These are phyloP conservation scores for Coreoperca whiteheadi DNA, from an alignment of 2,113 vertebrate species.

Conservation along the genomic window DNA sequence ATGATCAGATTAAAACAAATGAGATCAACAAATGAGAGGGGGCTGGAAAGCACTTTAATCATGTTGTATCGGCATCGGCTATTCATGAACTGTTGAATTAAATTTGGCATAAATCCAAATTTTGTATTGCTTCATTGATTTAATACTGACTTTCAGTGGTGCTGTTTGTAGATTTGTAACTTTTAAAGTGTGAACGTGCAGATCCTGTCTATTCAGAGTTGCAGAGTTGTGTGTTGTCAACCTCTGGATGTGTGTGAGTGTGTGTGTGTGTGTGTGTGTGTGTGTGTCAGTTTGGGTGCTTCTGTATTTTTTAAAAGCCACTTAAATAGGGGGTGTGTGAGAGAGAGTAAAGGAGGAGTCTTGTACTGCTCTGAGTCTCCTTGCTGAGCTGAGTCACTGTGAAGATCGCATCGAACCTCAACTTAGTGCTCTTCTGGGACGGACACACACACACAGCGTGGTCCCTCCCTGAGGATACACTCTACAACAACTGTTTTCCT, in stretches of 20 bases:
- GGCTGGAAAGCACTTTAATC: neutral
- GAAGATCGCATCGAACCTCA: slow-evolving; percentile 43
- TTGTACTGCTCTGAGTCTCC: slow-evolving; percentile 5
- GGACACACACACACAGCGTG: slow-evolving; percentile 21
- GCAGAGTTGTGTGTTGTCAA: neutral
- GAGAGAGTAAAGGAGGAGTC: slow-evolving; percentile 62
- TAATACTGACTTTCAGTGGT: neutral
- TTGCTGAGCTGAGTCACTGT: slow-evolving; percentile 54
- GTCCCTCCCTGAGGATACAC: slow-evolving; percentile 17
- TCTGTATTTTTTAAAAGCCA: slow-evolving; percentile 33
- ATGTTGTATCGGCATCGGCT: neutral
- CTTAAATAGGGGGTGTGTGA: slow-evolving; percentile 49
- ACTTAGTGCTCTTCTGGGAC: slow-evolving; percentile 49
- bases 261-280: neutral
- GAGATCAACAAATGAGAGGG: neutral
- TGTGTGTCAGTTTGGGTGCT: neutral
- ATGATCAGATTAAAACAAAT: neutral
- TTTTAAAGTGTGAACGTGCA: neutral
- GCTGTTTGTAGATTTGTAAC: neutral
- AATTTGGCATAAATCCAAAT: neutral
- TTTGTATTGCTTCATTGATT: neutral
- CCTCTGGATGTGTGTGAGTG: neutral
- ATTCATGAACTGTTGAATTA: neutral
- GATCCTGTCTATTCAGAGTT: neutral
- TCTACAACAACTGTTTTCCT: slow-evolving; percentile 6